Conservation (phyloP, 1,140 invertebrate species). For the Leptinotarsa lineolata region DNA sequence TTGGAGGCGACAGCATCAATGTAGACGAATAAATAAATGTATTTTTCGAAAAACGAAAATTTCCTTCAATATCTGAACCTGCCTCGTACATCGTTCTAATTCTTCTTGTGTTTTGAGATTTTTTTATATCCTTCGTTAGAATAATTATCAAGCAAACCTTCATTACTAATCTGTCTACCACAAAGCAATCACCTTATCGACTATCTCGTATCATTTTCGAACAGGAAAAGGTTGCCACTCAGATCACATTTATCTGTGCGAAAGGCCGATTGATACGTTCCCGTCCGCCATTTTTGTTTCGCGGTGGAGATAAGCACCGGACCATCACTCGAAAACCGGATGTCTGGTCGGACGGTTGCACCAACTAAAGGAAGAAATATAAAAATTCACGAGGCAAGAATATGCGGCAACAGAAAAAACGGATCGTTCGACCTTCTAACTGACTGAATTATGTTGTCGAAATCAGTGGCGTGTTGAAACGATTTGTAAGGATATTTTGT, state of each 20-base stretch:
- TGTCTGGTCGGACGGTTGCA: background rate
- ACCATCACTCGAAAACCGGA: slow-evolving; percentile 2
- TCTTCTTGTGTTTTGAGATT: too few relatives aligned
- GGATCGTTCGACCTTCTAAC: slow-evolving; percentile 2
- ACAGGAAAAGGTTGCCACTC: background rate
- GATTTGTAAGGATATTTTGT: too few relatives aligned
- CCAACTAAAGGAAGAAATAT: background rate
- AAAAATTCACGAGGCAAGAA: slow-evolving; percentile 5
- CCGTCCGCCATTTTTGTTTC: background rate
- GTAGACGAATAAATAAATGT: too few relatives aligned
- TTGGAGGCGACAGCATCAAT: too few relatives aligned
- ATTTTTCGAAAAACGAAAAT: too few relatives aligned
- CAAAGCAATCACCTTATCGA: too few relatives aligned
- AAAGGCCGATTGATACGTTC: background rate
- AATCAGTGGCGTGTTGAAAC: background rate
- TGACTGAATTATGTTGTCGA: slow-evolving; percentile 1
- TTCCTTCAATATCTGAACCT: too few relatives aligned
- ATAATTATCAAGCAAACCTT: too few relatives aligned
- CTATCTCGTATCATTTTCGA: too few relatives aligned
- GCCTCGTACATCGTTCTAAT: too few relatives aligned
- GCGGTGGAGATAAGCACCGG: background rate
- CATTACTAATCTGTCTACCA: too few relatives aligned
- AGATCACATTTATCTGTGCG: background rate
- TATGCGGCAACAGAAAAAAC: background rate
- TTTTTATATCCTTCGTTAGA: too few relatives aligned